These are phyloP conservation scores for Dissostichus mawsoni DNA, from an alignment of 2,113 vertebrate genomes.

Conservation along the genomic window DNA sequence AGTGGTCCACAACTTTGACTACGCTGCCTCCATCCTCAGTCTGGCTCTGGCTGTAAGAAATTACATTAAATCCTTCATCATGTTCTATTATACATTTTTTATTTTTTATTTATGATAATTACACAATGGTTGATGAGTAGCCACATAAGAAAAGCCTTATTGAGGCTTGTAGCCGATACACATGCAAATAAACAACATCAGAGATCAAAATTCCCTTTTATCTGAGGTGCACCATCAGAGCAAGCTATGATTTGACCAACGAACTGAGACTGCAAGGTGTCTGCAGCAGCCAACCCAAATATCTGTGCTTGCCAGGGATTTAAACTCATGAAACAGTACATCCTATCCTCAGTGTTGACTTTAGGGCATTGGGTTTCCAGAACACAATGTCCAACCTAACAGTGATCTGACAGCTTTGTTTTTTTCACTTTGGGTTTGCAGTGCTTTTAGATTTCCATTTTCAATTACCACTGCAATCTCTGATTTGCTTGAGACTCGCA, in stretches of 20 bases:
- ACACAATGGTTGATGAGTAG: neutral
- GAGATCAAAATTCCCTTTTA: neutral
- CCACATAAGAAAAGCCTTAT: no score
- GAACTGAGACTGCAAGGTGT: conserved; percentile 6
- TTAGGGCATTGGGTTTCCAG: neutral
- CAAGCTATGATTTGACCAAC: neutral
- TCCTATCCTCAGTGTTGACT: neutral
- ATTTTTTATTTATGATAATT: neutral
- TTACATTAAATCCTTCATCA: neutral
- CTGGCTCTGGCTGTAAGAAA: conserved; percentile 92
- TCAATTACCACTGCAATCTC: no score
- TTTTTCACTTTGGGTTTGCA: neutral
- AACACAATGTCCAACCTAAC: neutral
- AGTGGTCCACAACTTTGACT: conserved; percentile 96
- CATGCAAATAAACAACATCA: neutral
- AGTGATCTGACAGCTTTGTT: neutral
- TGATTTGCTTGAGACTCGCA: neutral
- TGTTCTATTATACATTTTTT: neutral
- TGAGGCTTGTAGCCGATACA: neutral
- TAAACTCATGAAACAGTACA: neutral
- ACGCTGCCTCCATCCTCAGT: conserved; percentile 93
- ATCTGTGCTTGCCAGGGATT: neutral
- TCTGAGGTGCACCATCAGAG: neutral
- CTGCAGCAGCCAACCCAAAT: conserved; percentile 14
- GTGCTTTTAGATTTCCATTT: neutral